Evolutionary conservation across 2,797 vertebrate species (phyloP), one percentile per base, ranked within the genome.

Genomic region (Pipistrellus kuhlii): DNA sequence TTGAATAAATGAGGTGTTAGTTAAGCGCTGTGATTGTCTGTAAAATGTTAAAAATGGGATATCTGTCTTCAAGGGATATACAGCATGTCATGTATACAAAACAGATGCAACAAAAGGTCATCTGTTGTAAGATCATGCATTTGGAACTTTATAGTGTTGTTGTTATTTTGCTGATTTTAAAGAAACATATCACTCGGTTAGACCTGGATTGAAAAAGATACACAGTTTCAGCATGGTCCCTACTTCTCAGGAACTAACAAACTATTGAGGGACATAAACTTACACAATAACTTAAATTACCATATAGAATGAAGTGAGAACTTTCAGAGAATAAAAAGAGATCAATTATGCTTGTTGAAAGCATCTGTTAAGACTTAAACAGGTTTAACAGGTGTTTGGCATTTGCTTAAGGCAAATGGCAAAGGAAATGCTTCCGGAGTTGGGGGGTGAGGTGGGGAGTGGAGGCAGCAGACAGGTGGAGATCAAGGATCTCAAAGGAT

Each of bases 271-370:
- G 66, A 88, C 69, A 85, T 69, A 88, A 72, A 44, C 3, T n/a
- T 78, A 88, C n/a, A 53, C 48, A 87, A 30, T 32, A 82, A 93
- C 7, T 73, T 81, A 71, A 87, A 69, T 91, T 80, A 44, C 30
- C 35, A 76, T 81, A 38, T 64, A 93, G 71, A 87, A 87, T 75
- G 27, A 95, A 80, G 23, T 2, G 48, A 83, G 23, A 93, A 76
- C 7, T 46, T 95, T 25, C 71, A 62, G 48, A 80, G 77, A 71
- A 57, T 41, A 83, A 55, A 83, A 55, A 90, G 77, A 73, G 5
- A 76, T 30, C 14, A 66, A 21, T 76, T 59, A n/a, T 15, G 4
- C 6, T 32, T 81, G 20, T n/a, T 85, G 41, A 88, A 77, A 88
- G 46, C 30, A 27, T 44, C 23, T 15, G 12, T 93, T 82, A 89